A percentile compares a stretch with the other conserved stretches of the same genome.
Evolutionary conservation across 1,140 invertebrate species (phyloP).

Genomic region (Hydropsyche tenuis): DNA sequence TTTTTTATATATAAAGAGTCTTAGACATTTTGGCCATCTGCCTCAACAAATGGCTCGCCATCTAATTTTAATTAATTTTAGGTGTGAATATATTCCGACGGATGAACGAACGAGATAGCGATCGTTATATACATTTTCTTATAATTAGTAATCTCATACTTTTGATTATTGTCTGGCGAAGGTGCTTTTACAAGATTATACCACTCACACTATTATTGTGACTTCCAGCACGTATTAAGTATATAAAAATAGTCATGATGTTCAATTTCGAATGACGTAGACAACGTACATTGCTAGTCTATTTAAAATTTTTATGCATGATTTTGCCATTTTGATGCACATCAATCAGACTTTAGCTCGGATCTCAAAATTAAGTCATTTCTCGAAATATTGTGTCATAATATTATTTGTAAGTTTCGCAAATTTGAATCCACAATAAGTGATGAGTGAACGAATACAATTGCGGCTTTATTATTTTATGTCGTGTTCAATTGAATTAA

Average conservation of each 20-base stretch:
- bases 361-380: slow-evolving; percentile 16
- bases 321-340: no score
- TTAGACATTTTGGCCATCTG: not conserved
- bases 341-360: not conserved
- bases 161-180: not conserved
- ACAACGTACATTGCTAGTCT: no score
- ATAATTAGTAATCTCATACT: not conserved
- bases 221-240: no score
- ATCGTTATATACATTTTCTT: no score
- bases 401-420: slow-evolving; percentile 7
- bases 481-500: no score
- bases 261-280: no score
- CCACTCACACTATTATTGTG: not conserved
- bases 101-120: no score
- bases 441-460: no score
- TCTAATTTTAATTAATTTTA: slow-evolving; percentile 8
- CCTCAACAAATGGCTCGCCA: slow-evolving; percentile 2
- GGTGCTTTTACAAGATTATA: slow-evolving; percentile 4
- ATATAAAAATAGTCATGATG: no score
- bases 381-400: slow-evolving; percentile 11
- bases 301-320: no score
- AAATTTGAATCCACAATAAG: no score
- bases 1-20: not conserved
- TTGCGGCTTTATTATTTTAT: no score
- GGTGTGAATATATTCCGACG: not conserved